Evolutionary conservation across 2,113 vertebrate species (phyloP), one percentile per base, ranked within the genome.

Genomic region (Cnemophilus loriae): DNA sequence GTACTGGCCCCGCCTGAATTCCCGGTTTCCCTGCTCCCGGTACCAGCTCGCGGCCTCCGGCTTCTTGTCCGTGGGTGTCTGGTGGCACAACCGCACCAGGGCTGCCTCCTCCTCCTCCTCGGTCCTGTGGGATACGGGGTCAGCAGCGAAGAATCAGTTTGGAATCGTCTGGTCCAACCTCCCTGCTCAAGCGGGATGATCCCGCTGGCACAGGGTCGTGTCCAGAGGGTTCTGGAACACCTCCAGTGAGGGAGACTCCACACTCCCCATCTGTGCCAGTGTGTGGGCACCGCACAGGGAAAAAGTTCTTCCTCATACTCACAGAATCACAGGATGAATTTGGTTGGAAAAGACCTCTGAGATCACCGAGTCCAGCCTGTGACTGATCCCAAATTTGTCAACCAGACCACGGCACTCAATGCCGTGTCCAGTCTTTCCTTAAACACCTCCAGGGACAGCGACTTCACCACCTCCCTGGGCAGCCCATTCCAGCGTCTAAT

Each of bases 21-120:
- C 96, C n/a, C 32, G 88, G 97, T 99, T 99, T 21, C 99, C 99
- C 85, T 96, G 97, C 89, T 99, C 97, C 87, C 98, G 98, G 97
- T 98, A 98, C 92, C 88, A 96, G 35, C 96, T 93, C 3, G 98
- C 98, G 10, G 96, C 92, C 3, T 75, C 67, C 1, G 97, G 67
- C 39, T 98, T 98, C 95, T 99, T 99, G 57, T 81, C 95, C 20
- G 97, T 94, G 3, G 75, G 68, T 35, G 74, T 77, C 70, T 50
- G 85, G 27, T 78, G 81, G 81, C 98, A 98, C 65, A 99, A 74
- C 13, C 37, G 86, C 50, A 78, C 64, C 85, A 99, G 57, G 49
- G 96, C 79, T 15, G 95, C 92, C 91, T 97, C 95, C 92, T 99
- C 99, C 33, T n/a, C 98, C 35, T 37, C 69, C 52, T 88, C 18